Evolutionary conservation across 2,797 vertebrate genomes (phyloP).

Genomic region (Gymnothorax reevesii): DNA sequence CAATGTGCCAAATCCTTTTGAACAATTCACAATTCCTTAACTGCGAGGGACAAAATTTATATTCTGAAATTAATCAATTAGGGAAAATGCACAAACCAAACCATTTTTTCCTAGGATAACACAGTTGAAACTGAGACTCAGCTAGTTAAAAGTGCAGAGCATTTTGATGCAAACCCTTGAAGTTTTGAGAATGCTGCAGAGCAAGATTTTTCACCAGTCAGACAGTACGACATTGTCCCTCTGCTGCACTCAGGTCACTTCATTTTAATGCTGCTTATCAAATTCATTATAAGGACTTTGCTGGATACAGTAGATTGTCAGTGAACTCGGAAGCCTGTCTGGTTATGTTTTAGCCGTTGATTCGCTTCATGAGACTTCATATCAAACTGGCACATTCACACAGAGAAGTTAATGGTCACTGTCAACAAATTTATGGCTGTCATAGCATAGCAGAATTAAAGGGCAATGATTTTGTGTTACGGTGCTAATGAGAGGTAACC

Average conservation of each 20-base stretch:
- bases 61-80: neutral
- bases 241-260: neutral
- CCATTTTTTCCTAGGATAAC: neutral
- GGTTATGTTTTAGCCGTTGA: neutral
- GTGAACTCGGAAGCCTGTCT: neutral
- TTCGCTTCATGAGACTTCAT: neutral
- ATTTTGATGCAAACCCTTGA: neutral
- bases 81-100: neutral
- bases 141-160: neutral
- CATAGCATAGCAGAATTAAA: neutral
- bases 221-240: neutral
- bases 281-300: neutral
- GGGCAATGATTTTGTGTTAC: neutral
- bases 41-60: neutral
- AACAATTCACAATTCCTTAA: neutral
- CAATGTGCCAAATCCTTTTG: neutral
- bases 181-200: neutral
- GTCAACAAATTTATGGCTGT: neutral
- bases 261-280: neutral
- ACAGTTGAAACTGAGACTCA: neutral
- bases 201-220: conserved; percentile 7
- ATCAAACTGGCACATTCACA: neutral
- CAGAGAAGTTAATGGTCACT: neutral
- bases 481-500: too few species aligned
- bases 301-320: neutral